These are phyloP conservation scores for Chaetura pelagica DNA, from an alignment of 2,113 vertebrate species.

Conservation along the genomic window DNA sequence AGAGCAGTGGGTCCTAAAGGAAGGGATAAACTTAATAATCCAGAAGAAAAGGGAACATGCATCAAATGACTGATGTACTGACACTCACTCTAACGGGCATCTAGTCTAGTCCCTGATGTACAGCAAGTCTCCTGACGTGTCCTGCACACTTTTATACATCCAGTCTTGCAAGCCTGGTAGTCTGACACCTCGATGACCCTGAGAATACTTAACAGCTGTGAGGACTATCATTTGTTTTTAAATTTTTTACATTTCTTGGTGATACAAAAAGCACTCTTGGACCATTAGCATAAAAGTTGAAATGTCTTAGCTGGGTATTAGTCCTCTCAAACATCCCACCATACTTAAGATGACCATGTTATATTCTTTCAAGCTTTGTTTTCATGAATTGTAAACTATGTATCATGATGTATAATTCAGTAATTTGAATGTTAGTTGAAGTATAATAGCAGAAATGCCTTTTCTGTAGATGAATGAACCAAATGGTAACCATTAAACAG, in stretches of 20 bases:
- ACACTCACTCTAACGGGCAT: background rate
- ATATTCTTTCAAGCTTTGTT: slow-evolving; percentile 70
- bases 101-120: background rate
- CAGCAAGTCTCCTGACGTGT: slow-evolving; percentile 56
- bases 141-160: slow-evolving; percentile 46
- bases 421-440: slow-evolving; percentile 75
- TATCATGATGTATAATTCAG: slow-evolving; percentile 76
- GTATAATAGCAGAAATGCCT: slow-evolving; percentile 72
- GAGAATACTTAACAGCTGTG: slow-evolving; percentile 50
- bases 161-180: slow-evolving; percentile 37
- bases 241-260: slow-evolving; percentile 71
- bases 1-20: background rate
- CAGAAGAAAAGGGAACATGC: slow-evolving; percentile 51
- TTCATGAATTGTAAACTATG: slow-evolving; percentile 76
- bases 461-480: slow-evolving; percentile 74
- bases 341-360: slow-evolving; percentile 63
- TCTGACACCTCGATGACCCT: slow-evolving; percentile 47
- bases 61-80: background rate
- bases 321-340: slow-evolving; percentile 53
- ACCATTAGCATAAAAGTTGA: slow-evolving; percentile 63
- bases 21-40: slow-evolving; percentile 8
- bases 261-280: slow-evolving; percentile 68
- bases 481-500: slow-evolving; percentile 62
- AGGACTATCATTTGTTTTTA: slow-evolving; percentile 74
- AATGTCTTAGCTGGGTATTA: slow-evolving; percentile 68